Evolutionary conservation across 2,888 invertebrate genomes (phyloP).

Genomic region (Diplolepis rosae): DNA sequence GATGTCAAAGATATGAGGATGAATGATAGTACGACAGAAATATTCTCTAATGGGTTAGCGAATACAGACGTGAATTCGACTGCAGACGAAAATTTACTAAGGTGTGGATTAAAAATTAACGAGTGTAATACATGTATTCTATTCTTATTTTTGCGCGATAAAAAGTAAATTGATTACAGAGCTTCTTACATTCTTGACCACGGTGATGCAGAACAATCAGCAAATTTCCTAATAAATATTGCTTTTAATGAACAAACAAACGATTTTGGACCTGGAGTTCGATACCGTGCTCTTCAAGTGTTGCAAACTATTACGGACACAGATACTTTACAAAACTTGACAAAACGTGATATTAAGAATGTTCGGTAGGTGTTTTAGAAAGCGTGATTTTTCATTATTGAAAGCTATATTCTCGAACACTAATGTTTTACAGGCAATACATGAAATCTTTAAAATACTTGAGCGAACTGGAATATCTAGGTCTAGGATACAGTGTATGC

Average conservation of each 20-base stretch:
- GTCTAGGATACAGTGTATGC: constrained; percentile 63
- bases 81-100: constrained; percentile 59
- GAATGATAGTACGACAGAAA: constrained; percentile 60
- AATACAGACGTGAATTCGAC: constrained; percentile 36
- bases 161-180: constrained; percentile 50
- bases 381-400: background rate
- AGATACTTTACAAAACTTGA: constrained; percentile 60
- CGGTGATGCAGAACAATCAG: constrained; percentile 59
- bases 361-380: constrained; percentile 56
- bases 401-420: background rate
- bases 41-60: constrained; percentile 35
- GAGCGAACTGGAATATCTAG: constrained; percentile 66
- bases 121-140: background rate
- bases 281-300: constrained; percentile 68
- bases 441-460: constrained; percentile 66
- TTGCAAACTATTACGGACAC: constrained; percentile 62
- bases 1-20: constrained; percentile 49
- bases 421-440: constrained; percentile 57
- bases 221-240: constrained; percentile 65
- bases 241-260: constrained; percentile 55
- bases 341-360: constrained; percentile 58
- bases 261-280: constrained; percentile 57
- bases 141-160: background rate
- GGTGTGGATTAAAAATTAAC: constrained; percentile 45
- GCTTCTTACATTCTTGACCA: constrained; percentile 70